Percentiles rank a stretch among this genome's conserved stretches.
These are phyloP conservation scores for Megaleporinus macrocephalus DNA, from an alignment of 2,113 vertebrate genomes.

Conservation along the genomic window DNA sequence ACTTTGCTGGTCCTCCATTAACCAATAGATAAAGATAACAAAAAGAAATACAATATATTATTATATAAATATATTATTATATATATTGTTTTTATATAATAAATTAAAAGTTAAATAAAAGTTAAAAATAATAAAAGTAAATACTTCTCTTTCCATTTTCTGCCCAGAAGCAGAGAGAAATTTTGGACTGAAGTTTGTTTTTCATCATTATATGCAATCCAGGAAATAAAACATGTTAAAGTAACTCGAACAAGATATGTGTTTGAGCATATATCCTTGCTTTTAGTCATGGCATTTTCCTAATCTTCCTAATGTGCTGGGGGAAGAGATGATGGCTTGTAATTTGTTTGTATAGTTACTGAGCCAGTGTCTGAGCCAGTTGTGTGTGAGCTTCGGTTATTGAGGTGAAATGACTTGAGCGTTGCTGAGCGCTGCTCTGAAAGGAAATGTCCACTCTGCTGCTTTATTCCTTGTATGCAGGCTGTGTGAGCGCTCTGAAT, in stretches of 20 bases:
- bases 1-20: no score
- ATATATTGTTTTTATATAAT: no score
- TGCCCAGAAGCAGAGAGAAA: neutral
- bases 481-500: slow-evolving; percentile 12
- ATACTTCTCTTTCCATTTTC: neutral
- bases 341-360: neutral
- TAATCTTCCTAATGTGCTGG: neutral
- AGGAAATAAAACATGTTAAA: no score
- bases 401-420: neutral
- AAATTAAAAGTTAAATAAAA: no score
- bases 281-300: neutral
- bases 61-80: no score
- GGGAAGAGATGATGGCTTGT: neutral
- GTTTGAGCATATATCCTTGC: no score
- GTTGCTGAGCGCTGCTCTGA: neutral
- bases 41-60: no score
- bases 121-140: no score
- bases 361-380: neutral
- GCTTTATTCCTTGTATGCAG: neutral
- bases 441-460: slow-evolving; percentile 4
- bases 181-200: neutral
- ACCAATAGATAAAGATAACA: no score
- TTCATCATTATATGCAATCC: neutral
- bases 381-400: neutral
- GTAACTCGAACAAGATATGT: no score